phyloP scores from a whole-genome alignment of 2,797 vertebrate species.

The Sphaeramia orbicularis region DNA sequence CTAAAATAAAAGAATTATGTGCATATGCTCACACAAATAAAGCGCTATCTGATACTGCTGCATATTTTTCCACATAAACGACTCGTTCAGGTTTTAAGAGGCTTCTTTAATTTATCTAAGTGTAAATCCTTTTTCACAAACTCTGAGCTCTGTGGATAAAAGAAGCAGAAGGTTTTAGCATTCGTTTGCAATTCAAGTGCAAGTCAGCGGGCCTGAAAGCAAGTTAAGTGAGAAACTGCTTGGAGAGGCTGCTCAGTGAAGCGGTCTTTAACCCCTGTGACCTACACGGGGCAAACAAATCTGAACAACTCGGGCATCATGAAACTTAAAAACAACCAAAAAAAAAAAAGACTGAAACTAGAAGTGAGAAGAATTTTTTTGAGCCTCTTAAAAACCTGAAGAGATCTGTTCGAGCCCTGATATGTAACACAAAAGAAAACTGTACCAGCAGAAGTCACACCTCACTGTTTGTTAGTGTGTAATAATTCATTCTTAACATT shows the following conservation, averaged over 20 bases:
- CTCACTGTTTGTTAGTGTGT: constrained; percentile 3
- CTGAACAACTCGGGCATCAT: constrained; percentile 17
- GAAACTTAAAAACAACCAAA: not conserved
- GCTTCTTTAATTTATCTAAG: constrained; percentile 52
- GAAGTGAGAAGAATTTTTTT: not conserved
- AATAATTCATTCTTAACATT: constrained; percentile 25
- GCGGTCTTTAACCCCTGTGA: constrained; percentile 45
- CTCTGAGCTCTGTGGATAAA: constrained; percentile 41
- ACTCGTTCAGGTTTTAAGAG: constrained; percentile 55
- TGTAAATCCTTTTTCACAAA: constrained; percentile 47
- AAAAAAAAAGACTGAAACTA: not conserved
- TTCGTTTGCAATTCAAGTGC: constrained; percentile 60
- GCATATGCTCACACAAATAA: not conserved
- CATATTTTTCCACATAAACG: constrained; percentile 33
- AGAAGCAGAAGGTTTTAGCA: constrained; percentile 46
- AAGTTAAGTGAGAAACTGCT: constrained; percentile 59
- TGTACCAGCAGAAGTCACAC: not conserved
- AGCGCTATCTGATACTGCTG: constrained; percentile 13
- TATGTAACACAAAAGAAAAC: constrained; percentile 3
- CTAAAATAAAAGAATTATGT: not conserved
- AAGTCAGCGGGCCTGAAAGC: constrained; percentile 49
- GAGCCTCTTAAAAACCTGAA: constrained; percentile 47
- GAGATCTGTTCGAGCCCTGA: constrained; percentile 7
- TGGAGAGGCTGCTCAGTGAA: constrained; percentile 27
- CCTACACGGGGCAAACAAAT: constrained; percentile 30